phyloP scores from a whole-genome alignment of 2,888 invertebrate genomes.

The Nyleta sp. region DNA sequence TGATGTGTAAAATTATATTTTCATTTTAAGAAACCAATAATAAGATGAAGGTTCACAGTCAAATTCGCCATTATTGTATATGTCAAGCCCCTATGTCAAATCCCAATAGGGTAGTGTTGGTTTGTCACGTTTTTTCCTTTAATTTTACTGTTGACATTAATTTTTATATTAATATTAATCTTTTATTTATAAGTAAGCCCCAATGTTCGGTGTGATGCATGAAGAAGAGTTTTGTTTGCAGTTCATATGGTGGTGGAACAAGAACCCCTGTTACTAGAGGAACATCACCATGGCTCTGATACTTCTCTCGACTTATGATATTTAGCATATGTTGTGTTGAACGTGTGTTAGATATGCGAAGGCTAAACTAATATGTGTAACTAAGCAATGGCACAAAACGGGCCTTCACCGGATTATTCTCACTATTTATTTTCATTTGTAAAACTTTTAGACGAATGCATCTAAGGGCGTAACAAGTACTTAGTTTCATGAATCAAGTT shows the following conservation, averaged over 20 bases:
- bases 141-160: not conserved
- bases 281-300: constrained; percentile 76
- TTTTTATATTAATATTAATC: not conserved
- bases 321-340: constrained; percentile 42
- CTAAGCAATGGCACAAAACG: constrained; percentile 13
- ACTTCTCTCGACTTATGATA: constrained; percentile 78
- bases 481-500: not conserved
- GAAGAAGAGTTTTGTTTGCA: constrained; percentile 80
- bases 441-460: not conserved
- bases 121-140: too few species aligned
- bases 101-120: too few species aligned
- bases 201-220: constrained; percentile 72
- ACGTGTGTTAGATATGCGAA: constrained; percentile 18
- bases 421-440: constrained; percentile 35
- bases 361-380: constrained; percentile 27
- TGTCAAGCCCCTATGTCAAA: too few species aligned
- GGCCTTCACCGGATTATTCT: constrained; percentile 22
- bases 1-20: too few species aligned
- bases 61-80: too few species aligned
- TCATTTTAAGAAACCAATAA: too few species aligned
- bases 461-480: constrained; percentile 14
- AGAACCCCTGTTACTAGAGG: constrained; percentile 78
- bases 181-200: not conserved
- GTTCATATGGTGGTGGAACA: constrained; percentile 79
- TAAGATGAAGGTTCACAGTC: too few species aligned